Evolutionary conservation across 2,797 vertebrate genomes (phyloP), one percentile per base, ranked within the genome.

Genomic region (Sciurus vulgaris): DNA sequence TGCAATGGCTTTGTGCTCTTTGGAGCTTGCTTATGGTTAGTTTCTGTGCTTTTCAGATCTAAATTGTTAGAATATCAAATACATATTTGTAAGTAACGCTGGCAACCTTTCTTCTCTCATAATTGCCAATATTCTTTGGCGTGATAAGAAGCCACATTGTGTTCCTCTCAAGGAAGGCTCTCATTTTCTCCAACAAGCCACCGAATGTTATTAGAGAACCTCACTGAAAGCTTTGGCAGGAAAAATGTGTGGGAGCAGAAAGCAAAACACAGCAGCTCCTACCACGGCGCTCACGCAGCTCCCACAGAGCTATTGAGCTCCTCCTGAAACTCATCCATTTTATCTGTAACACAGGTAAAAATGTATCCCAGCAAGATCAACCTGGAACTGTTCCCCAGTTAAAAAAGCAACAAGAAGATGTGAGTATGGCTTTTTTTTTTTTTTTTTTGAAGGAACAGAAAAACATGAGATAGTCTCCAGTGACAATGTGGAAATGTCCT

Each of bases 311-410:
- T 88, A 74, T 85, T 33, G 67, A 93, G 88, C 59, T 81, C 47
- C 15, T 94, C 73, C 51, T 86, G 78, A 88, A 91, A 89, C 38
- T 1, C 63, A 91, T 88, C 41, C 5, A 82, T 94, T 56, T 95
- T 74, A 86, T 97, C 95, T 76, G n/a, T 69, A 90, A 95, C 92
- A 79, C 70, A 92, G 83, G 77, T 95, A 83, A 89, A 92, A 94
- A 78, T 69, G 15, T 67, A 70, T 73, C 59, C 69, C 72, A 77
- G 74, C 74, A 89, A 96, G 89, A 91, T 78, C 95, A 84, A 83
- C 59, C 22, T 30, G 11, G 67, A 74, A 89, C 51, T 78, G 33
- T 63, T 92, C 13, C 69, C 74, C 59, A 89, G 73, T 86, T 92
- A 22, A 74, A 89, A 94, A 90, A 49, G 49, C 73, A 90, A 49